A percentile compares a stretch with the other conserved stretches of the same genome.
Conservation (phyloP, 2,113 vertebrate genomes). For the Alectura lathami region DNA sequence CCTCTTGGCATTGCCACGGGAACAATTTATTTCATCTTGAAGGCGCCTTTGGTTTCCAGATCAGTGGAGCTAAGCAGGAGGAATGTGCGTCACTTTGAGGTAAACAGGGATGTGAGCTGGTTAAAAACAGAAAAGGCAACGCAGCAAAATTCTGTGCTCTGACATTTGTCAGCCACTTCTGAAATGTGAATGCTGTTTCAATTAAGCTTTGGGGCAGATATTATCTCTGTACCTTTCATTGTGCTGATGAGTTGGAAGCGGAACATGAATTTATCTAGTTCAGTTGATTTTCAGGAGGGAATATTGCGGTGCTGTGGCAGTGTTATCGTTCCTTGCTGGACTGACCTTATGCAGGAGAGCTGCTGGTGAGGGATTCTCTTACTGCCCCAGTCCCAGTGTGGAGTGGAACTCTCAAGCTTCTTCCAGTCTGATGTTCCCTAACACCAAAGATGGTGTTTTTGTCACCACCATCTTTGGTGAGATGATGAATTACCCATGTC, state of each 20-base stretch:
- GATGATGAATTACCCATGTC: background rate
- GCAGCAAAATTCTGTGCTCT: background rate
- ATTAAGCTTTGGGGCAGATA: constrained; percentile 51
- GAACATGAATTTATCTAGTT: background rate
- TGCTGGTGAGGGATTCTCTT: background rate
- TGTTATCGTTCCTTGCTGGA: background rate
- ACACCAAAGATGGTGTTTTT: background rate
- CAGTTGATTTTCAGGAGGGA: background rate
- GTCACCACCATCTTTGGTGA: background rate
- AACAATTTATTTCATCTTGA: constrained; percentile 68
- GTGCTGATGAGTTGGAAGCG: background rate
- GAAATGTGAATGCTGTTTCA: background rate
- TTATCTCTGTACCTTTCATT: background rate
- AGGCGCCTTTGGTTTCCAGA: constrained; percentile 65
- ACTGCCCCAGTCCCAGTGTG: background rate
- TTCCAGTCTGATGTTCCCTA: background rate
- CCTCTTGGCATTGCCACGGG: constrained; percentile 51
- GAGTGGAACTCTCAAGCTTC: background rate
- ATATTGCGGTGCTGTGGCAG: background rate
- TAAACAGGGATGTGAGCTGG: constrained; percentile 49
- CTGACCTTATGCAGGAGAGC: background rate
- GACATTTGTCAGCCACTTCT: constrained; percentile 30
- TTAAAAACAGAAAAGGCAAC: constrained; percentile 43
- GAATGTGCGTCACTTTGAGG: constrained; percentile 51
- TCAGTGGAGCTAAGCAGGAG: constrained; percentile 50